These are phyloP conservation scores for Drosophila azteca DNA, from an alignment of 1,140 invertebrate genomes.

Conservation along the genomic window DNA sequence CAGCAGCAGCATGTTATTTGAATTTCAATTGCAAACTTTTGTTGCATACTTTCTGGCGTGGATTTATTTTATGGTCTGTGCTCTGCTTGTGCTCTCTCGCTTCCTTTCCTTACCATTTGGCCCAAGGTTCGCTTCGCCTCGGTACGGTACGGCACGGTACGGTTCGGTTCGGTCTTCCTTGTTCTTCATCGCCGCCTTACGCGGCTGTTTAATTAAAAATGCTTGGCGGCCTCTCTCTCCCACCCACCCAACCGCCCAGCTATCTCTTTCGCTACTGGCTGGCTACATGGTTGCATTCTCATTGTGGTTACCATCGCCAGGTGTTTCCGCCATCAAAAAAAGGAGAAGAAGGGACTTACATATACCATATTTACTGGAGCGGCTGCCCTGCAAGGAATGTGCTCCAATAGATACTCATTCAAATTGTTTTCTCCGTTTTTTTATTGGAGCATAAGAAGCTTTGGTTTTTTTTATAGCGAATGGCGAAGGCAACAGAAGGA, in stretches of 20 bases:
- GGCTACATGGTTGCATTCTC: slow-evolving; percentile 30
- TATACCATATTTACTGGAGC: too few species aligned
- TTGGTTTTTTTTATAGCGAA: too few species aligned
- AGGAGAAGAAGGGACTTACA: slow-evolving; percentile 13
- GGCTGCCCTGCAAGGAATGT: slow-evolving; percentile 10
- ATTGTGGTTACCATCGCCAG: slow-evolving; percentile 37
- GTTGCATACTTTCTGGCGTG: slow-evolving; percentile 71
- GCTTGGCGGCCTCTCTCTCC: slow-evolving; percentile 42
- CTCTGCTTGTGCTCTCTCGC: slow-evolving; percentile 36
- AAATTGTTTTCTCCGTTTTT: slow-evolving; percentile 10
- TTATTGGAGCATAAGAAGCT: neutral
- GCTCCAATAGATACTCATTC: slow-evolving; percentile 15
- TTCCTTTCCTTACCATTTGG: slow-evolving; percentile 22
- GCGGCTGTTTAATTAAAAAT: slow-evolving; percentile 74
- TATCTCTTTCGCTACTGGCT: slow-evolving; percentile 2
- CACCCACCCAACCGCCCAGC: slow-evolving; percentile 5
- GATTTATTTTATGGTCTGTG: slow-evolving; percentile 71
- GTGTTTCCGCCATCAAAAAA: slow-evolving; percentile 38
- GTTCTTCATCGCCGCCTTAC: slow-evolving; percentile 17
- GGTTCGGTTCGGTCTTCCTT: slow-evolving; percentile 1
- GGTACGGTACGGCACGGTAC: neutral
- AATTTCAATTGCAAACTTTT: slow-evolving; percentile 82
- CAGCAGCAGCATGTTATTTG: slow-evolving; percentile 77
- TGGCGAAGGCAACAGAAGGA: too few species aligned
- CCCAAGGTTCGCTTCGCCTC: neutral